Conservation (phyloP, 2,797 vertebrate species). For the Syndactyla subalaris region DNA sequence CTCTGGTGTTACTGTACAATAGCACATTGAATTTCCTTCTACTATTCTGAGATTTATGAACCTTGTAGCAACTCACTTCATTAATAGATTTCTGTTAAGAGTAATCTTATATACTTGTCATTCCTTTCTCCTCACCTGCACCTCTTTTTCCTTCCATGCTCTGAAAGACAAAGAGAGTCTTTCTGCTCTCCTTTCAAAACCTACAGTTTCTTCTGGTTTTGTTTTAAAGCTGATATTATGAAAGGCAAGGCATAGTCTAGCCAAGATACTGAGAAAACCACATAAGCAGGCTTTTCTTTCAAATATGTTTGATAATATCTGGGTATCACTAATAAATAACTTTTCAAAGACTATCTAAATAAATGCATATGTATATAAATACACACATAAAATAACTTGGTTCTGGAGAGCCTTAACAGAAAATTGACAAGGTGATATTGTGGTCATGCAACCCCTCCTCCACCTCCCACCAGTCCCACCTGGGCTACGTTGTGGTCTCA, state of each 20-base stretch:
- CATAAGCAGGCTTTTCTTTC: neutral
- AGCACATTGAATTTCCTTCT: neutral
- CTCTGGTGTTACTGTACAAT: neutral
- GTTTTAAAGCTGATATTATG: neutral
- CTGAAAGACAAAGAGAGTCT: neutral
- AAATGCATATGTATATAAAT: neutral
- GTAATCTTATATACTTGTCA: neutral
- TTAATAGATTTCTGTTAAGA: neutral
- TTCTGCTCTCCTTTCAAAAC: neutral
- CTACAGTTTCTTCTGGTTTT: neutral
- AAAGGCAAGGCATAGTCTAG: neutral
- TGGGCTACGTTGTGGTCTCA: accelerated
- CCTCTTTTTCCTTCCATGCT: neutral
- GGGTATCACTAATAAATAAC: neutral
- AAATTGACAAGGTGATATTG: neutral
- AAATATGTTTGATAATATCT: neutral
- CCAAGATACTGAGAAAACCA: neutral
- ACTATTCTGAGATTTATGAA: neutral
- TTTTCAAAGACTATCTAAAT: neutral
- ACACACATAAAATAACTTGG: neutral
- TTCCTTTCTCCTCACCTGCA: neutral
- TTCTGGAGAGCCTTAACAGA: neutral
- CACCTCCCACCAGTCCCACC: accelerated
- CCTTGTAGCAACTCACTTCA: neutral
- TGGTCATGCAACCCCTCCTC: neutral